Percentiles rank a stretch among this genome's conserved stretches.
Conservation (phyloP, 30 jellyfish, hydroid and myxozoan species). For the Cassiopea andromeda region DNA sequence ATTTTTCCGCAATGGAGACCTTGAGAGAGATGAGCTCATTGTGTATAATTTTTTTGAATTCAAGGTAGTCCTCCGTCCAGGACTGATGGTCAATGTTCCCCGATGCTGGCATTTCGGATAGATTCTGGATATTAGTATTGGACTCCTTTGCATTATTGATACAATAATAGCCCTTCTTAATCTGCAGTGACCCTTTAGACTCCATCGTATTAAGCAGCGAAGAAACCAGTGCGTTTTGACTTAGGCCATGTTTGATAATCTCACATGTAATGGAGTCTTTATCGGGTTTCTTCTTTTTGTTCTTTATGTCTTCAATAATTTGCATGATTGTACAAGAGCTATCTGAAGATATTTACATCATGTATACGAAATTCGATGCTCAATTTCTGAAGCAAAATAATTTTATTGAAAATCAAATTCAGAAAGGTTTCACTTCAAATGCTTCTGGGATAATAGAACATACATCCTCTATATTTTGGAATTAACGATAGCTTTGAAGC, state of each 20-base stretch:
- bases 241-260: no score
- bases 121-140: background rate
- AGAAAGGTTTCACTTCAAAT: no score
- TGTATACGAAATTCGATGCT: no score
- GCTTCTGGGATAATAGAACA: no score
- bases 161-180: no score
- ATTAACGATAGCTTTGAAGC: no score
- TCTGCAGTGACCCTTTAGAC: no score
- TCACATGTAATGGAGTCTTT: background rate
- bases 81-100: constrained; percentile 20
- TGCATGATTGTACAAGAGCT: constrained; percentile 13
- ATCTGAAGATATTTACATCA: background rate
- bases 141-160: background rate
- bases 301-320: constrained; percentile 41
- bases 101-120: constrained; percentile 21
- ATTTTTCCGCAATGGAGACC: constrained; percentile 24
- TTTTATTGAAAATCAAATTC: no score
- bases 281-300: constrained; percentile 48
- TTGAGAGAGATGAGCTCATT: constrained; percentile 38
- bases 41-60: constrained; percentile 25
- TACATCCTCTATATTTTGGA: no score
- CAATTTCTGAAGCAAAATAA: no score
- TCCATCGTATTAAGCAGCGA: no score
- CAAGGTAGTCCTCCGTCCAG: constrained; percentile 38
- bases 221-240: no score